Base-by-base conservation (phyloP, 2,888 invertebrate species). In the Synergus gifuensis region DNA sequence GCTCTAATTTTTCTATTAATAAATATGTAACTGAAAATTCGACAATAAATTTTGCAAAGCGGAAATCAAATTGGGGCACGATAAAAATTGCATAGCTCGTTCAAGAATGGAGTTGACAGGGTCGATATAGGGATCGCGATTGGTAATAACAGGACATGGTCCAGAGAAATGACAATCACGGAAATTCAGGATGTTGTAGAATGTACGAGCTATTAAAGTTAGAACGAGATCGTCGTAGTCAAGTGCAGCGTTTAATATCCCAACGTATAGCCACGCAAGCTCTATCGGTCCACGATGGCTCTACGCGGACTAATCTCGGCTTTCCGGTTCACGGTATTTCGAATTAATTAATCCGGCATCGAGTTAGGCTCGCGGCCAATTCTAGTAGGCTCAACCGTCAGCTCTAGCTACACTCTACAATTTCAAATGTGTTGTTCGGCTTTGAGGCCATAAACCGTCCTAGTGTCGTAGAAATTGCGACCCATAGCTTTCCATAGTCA, bases 321-420 rank as follows among this genome's bases (percentile, higher is more conserved):
- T 87, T 86, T 86, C 86, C 85, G 87, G 84, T 85, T 85, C 85
- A 83, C 79, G 87, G 85, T 87, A 89, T 88, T 88, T 87, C 89
- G 87, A 88, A 89, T 89, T 89, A 89, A 89, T 89, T 89, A 89
- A 89, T 89, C 86, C 85, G 83, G 83, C 86, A 86, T 86, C 85
- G 86, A 88, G 85, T 87, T 86, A 87, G 87, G 85, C 86, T 87
- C 84, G 87, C 82, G 86, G 87, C 87, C 88, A 88, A 88, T 89
- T 88, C 86, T 86, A 84, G 79, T 22, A 80, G 80, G 77, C 79
- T 80, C 83, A 80, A 82, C 83, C 83, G 76, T 83, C 81, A 79
- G 46, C 46, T 46, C 11, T 12, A 46, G 44, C 67, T 46, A 12
- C 36, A 16, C 28, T 46, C 49, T 49, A 69, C 49, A 36, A 44